Conservation (phyloP, 37 sponge, comb jelly and placozoan genomes). For the Aphrocallistes beatrix region DNA sequence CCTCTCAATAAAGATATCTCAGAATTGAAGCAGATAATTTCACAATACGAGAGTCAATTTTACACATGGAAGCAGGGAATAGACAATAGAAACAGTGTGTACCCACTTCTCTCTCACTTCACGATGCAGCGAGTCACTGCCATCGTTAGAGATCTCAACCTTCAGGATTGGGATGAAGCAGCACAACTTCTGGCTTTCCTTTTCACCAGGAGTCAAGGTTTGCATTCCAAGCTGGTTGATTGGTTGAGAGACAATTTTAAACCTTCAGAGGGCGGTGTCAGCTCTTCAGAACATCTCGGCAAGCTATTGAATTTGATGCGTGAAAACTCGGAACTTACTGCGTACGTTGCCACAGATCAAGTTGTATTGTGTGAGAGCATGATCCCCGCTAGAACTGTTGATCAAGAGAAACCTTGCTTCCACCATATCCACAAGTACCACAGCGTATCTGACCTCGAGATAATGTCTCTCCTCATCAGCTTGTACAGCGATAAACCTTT, state of each 20-base stretch:
- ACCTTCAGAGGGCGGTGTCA: neutral
- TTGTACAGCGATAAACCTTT: neutral
- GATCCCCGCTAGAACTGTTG: neutral
- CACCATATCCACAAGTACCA: neutral
- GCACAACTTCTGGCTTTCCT: constrained; percentile 1
- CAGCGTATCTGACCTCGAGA: constrained; percentile 8
- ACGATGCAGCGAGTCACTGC: neutral
- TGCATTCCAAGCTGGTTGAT: neutral
- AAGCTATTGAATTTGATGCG: neutral
- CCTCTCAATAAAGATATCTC: neutral
- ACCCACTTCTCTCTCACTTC: neutral
- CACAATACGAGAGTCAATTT: neutral
- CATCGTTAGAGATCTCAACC: neutral
- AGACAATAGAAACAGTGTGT: neutral
- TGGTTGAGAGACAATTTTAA: neutral
- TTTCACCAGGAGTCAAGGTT: neutral
- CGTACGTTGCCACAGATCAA: neutral
- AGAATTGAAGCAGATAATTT: neutral
- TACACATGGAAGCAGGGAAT: constrained; percentile 8
- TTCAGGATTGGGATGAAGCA: neutral
- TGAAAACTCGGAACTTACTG: neutral
- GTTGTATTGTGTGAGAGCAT: neutral
- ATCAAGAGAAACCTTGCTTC: neutral
- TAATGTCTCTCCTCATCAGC: neutral
- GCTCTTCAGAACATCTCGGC: neutral